These are phyloP conservation scores for Sciaenops ocellatus DNA, from an alignment of 2,797 vertebrate species.

Conservation along the genomic window DNA sequence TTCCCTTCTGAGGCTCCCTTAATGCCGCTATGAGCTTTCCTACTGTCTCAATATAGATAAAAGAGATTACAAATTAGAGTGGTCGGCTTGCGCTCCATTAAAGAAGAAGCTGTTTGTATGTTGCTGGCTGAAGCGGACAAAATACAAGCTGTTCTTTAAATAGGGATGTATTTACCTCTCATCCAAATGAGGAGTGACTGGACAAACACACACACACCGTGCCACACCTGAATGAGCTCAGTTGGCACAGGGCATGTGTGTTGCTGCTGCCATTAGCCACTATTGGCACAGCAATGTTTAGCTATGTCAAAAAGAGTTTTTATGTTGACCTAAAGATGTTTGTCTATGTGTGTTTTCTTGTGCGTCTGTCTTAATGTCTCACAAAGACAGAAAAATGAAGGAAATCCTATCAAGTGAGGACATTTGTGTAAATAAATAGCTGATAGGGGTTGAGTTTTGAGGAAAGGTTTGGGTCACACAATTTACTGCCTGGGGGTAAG, in stretches of 20 bases:
- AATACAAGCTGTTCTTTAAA: constrained; percentile 77
- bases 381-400: constrained; percentile 23
- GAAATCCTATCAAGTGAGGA: constrained; percentile 26
- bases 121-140: constrained; percentile 56
- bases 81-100: constrained; percentile 33
- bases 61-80: constrained; percentile 54
- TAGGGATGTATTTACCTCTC: constrained; percentile 77
- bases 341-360: constrained; percentile 42
- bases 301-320: constrained; percentile 62
- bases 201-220: constrained; percentile 63
- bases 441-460: constrained; percentile 52
- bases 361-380: constrained; percentile 14
- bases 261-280: constrained; percentile 53
- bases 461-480: constrained; percentile 44
- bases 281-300: constrained; percentile 60
- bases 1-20: constrained; percentile 57
- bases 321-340: constrained; percentile 48
- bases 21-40: constrained; percentile 51
- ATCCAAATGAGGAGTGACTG: constrained; percentile 82
- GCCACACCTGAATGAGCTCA: constrained; percentile 82
- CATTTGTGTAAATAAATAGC: constrained; percentile 18
- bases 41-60: constrained; percentile 63
- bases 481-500: constrained; percentile 10
- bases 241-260: constrained; percentile 61
- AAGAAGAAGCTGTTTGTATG: constrained; percentile 58